Conservation (phyloP, 92 coral and sea anemone species). For the Epizoanthus ramosus region DNA sequence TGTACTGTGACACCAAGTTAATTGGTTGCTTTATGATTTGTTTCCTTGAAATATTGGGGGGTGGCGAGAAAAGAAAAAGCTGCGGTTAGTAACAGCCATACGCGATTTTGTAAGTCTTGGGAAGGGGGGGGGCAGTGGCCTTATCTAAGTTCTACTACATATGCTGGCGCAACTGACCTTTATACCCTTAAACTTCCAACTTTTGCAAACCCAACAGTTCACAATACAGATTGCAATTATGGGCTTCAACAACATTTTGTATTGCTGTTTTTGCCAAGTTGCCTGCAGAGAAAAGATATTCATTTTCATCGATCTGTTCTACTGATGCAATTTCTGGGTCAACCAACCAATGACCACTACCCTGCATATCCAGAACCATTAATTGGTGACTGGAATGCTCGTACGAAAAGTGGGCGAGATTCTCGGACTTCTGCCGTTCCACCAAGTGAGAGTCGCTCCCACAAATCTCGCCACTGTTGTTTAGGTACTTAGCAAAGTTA, state of each 20-base stretch:
- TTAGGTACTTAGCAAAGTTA: conserved; percentile 56
- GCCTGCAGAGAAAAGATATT: not conserved
- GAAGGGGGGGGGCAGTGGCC: no score
- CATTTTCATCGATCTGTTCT: conserved; percentile 8
- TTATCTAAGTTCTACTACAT: no score
- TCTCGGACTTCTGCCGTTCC: conserved; percentile 48
- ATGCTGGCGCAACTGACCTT: no score
- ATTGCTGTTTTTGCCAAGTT: not conserved
- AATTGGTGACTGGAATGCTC: conserved; percentile 26
- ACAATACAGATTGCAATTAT: not conserved
- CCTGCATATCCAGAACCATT: conserved; percentile 48
- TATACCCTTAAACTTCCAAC: no score
- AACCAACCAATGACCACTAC: conserved; percentile 41
- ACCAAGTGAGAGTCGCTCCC: conserved; percentile 19
- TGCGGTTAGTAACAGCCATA: no score
- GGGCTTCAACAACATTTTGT: not conserved
- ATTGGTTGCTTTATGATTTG: no score
- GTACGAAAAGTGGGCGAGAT: conserved; percentile 48
- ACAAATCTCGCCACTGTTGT: conserved; percentile 64
- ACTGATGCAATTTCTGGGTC: conserved; percentile 55
- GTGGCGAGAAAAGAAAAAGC: no score
- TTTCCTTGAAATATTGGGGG: no score
- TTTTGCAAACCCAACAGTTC: not conserved
- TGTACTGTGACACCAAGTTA: no score
- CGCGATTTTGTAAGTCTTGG: no score